Evolutionary conservation across 30 jellyfish, hydroid and myxozoan species (phyloP), one percentile per base, ranked within the genome.

Genomic region (Cassiopea xamachana): DNA sequence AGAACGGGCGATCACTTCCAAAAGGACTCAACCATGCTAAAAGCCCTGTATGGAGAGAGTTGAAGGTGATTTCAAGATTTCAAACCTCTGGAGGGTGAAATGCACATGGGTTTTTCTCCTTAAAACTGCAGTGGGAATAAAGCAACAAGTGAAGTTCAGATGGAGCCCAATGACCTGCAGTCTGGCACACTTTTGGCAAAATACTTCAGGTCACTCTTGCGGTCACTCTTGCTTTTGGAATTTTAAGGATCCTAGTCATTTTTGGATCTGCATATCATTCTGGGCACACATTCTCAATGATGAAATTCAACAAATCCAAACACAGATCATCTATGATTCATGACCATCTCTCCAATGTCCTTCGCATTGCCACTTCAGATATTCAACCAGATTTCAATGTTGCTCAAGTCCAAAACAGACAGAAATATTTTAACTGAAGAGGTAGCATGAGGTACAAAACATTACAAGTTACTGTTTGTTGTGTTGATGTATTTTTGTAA

Each of bases 91-190:
- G 72, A 43, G 69, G 14, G 74, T 55, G 58, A 48, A 55, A 9
- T 79, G 62, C 73, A 55, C 12, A 46, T 79, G 74, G 48, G 8
- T 46, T 48, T 45, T 46, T 55, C 75, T 46, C 87, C 87, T 17
- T 79, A 4, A 15, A 48, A 55, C 74, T 55, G 62, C 69, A 61
- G 69, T 55, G 72, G 45, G 62, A 82, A 55, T 79, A 45, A 79
- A 4, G 87, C 87, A 46, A 19, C 58, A 79, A 61, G 17, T 46
- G 69, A 17, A 55, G 43, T 79, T 55, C 75, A 79, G 51, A 43
- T 79, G 50, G 87, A 79, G 48, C 87, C 48, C 58, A 27, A 9
- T 4, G 75, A 46, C 39, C 62, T 79, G 50, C 87, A 47, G 44
- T 46, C 87, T 17, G 74, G 10, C 69, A 46, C 74, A 48, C 69